Base-by-base conservation (phyloP, 2,113 vertebrate species). In the Anhinga anhinga region DNA sequence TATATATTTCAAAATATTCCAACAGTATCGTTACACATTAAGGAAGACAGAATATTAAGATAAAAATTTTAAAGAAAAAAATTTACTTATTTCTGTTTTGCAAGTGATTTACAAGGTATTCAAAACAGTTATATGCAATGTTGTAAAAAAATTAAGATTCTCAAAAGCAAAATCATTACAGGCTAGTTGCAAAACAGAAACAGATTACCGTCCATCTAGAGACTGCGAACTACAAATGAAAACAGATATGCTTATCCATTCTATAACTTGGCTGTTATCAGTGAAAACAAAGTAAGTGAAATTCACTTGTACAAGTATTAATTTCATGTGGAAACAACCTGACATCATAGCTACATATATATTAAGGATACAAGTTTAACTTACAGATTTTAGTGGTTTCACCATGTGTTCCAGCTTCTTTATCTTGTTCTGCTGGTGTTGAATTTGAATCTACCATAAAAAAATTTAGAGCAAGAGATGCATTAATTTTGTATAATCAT, bases 321-420 rank as follows among this genome's bases (percentile, higher is more conserved):
- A 82, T 66, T 90, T 71, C 9, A 55, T 7, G 16, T 34, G 36
- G n/a, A 79, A 91, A 66, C 36, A 13, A 84, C 3, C 63, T 74
- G 45, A 89, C 56, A 47, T 55, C 63, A 40, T 70, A 71, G 19
- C 55, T 91, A 86, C 17, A 82, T 90, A 94, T 36, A 45, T 50
- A 93, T 59, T 77, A 55, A 93, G 42, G 96, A 96, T 74, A 95
- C 21, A 13, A n/a, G 95, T 74, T 80, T 80, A 91, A 86, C 98
- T 98, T 97, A 98, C 98, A 91, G 97, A 97, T 97, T 86, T 97
- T 73, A 98, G 93, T 59, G 86, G 95, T 84, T 90, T 96, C 88
- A 98, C 92, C 7, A 62, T 95, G 89, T 96, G 67, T 94, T 98
- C 96, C 94, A 98, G 93, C 52, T 95, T 91, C 81, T 90, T 93